Percentiles rank a stretch among this genome's conserved stretches.
Evolutionary conservation across 2,113 vertebrate genomes (phyloP).

Genomic region (Nesogale talazaci): DNA sequence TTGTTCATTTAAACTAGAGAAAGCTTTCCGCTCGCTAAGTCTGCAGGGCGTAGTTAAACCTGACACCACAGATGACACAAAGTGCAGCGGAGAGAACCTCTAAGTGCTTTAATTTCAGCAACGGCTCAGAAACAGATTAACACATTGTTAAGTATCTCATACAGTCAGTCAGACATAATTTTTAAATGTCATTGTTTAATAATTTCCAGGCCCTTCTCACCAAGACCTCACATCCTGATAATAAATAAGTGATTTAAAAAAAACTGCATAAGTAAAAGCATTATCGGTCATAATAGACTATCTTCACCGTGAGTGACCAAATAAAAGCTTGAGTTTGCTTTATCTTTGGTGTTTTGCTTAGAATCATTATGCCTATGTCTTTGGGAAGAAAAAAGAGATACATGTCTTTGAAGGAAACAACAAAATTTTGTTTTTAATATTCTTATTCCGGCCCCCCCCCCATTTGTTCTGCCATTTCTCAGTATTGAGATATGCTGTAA

Average conservation of each 20-base stretch:
- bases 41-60: slow-evolving; percentile 69
- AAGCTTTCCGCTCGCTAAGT: slow-evolving; percentile 49
- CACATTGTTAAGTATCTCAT: slow-evolving; percentile 66
- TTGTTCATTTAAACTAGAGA: slow-evolving; percentile 66
- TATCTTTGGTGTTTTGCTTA: neutral
- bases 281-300: neutral
- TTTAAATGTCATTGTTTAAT: slow-evolving; percentile 23
- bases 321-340: neutral
- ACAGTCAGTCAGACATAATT: slow-evolving; percentile 41
- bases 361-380: neutral
- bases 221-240: slow-evolving; percentile 7
- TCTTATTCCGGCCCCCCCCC: neutral
- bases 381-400: neutral
- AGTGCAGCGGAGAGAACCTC: slow-evolving; percentile 61
- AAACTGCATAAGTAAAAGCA: neutral
- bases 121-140: slow-evolving; percentile 50
- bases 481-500: slow-evolving; percentile 26
- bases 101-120: slow-evolving; percentile 65
- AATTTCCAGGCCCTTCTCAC: neutral
- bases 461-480: neutral
- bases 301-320: neutral
- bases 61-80: slow-evolving; percentile 55
- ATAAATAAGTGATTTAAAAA: slow-evolving; percentile 6
- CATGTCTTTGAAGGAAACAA: slow-evolving; percentile 50
- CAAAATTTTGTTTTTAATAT: neutral